These are phyloP conservation scores for Candidula unifasciata DNA, from an alignment of 2,888 invertebrate genomes.

Conservation along the genomic window DNA sequence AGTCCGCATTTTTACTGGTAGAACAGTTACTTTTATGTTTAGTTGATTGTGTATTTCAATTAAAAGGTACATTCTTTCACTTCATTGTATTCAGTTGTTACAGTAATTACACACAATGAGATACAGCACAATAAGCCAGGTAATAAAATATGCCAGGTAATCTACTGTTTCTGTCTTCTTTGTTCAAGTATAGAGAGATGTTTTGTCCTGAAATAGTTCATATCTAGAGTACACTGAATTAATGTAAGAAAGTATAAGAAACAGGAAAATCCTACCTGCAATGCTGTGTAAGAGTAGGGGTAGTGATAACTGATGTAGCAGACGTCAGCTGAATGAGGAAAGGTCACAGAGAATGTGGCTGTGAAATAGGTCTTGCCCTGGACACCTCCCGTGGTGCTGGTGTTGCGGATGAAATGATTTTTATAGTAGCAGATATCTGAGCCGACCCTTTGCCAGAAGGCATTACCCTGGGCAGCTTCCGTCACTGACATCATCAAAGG, in stretches of 20 bases:
- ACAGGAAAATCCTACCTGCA: slow-evolving; percentile 81
- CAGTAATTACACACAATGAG: too few relatives aligned
- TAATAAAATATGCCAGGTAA: too few relatives aligned
- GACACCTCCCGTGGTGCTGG: slow-evolving; percentile 78
- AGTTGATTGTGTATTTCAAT: too few relatives aligned
- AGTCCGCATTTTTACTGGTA: too few relatives aligned
- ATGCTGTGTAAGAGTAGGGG: slow-evolving; percentile 89
- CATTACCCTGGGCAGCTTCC: slow-evolving; percentile 81
- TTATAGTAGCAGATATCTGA: slow-evolving; percentile 89
- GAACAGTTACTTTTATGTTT: too few relatives aligned
- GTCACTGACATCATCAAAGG: slow-evolving; percentile 90
- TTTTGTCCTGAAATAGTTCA: too few relatives aligned
- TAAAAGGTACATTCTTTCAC: too few relatives aligned
- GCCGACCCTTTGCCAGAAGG: slow-evolving; percentile 86
- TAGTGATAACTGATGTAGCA: slow-evolving; percentile 92
- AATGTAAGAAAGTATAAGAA: neutral
- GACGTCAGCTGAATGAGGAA: slow-evolving; percentile 86
- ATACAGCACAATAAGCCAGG: too few relatives aligned
- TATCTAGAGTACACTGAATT: neutral
- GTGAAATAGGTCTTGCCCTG: slow-evolving; percentile 83
- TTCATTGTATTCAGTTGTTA: too few relatives aligned
- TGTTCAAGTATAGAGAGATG: too few relatives aligned
- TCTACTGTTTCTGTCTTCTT: too few relatives aligned
- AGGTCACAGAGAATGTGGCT: slow-evolving; percentile 87
- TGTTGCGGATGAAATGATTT: slow-evolving; percentile 80